A percentile compares a stretch with the other conserved stretches of the same genome.
Conservation (phyloP, 2,797 vertebrate species). For the Coranthus polyacanthus region DNA sequence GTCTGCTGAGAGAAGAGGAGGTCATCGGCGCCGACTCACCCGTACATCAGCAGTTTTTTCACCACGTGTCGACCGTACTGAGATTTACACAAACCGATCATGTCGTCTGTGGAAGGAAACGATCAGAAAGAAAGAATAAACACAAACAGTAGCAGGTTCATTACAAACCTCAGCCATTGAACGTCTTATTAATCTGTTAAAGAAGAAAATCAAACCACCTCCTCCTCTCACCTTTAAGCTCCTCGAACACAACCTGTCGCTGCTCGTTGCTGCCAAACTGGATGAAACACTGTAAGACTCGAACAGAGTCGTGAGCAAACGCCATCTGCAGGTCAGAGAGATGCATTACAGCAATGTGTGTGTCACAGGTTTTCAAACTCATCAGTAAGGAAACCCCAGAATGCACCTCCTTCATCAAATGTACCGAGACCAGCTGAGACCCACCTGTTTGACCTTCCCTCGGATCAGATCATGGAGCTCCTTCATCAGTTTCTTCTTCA, state of each 20-base stretch:
- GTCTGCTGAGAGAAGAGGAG: too few relatives aligned
- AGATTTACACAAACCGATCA: constrained; percentile 91
- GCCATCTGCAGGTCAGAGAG: constrained; percentile 86
- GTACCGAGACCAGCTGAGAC: too few relatives aligned
- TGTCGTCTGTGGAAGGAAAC: constrained; percentile 80
- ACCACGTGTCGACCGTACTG: constrained; percentile 95
- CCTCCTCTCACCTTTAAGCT: constrained; percentile 88
- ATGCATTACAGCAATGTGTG: not conserved
- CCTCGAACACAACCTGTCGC: constrained; percentile 89
- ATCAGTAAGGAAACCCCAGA: too few relatives aligned
- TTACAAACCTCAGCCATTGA: too few relatives aligned
- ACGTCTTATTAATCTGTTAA: too few relatives aligned
- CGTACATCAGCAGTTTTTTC: constrained; percentile 97
- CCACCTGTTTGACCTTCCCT: constrained; percentile 92
- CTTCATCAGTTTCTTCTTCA: constrained; percentile 87
- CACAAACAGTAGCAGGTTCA: too few relatives aligned
- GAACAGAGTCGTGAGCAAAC: constrained; percentile 94
- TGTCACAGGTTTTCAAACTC: too few relatives aligned
- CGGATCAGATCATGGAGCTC: constrained; percentile 90
- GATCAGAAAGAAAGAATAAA: not conserved
- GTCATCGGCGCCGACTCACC: constrained; percentile 85
- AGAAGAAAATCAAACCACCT: too few relatives aligned
- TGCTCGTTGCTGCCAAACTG: constrained; percentile 91
- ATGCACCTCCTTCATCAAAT: too few relatives aligned
- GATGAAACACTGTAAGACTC: constrained; percentile 95